Base-by-base conservation (phyloP, 2,888 invertebrate genomes). In the Colletes collaris region DNA sequence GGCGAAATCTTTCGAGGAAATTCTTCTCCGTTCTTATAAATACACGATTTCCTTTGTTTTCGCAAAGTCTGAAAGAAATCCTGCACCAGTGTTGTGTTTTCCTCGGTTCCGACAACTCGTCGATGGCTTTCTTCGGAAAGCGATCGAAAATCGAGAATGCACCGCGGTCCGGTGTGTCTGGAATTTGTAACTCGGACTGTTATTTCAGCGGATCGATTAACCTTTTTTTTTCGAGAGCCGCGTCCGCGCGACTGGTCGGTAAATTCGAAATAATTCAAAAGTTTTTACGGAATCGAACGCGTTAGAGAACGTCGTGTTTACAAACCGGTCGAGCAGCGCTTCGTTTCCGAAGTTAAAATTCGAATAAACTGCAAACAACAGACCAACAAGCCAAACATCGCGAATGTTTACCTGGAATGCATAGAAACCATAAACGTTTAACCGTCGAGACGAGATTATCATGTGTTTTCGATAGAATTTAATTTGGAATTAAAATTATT, bases 351-450 rank as follows among this genome's bases (percentile, higher is more conserved):
- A 79, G 81, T 64, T 53, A 78, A 71, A 76, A 75, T 55, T 65
- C 63, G 77, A 73, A 79, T 76, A 66, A 72, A 74, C 78, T 80
- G 83, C 82, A 86, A 86, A 86, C 81, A 88, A 70, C 79, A 67
- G 71, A 52, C 53, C 82, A 72, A 77, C 83, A 27, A 27, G 27
- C 1, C 2, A 27, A 27, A 44, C 40, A 67, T 72, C 76, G 46
- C 64, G 27, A 75, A 16, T 63, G 53, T 55, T 11, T 76, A 60
- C 58, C 65, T 77, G 75, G 81, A 78, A 84, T 86, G 83, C 71
- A 76, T 59, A 50, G 52, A 58, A 71, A 71, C 73, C 65, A 79
- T 86, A 85, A 89, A 87, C 83, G 86, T 88, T 87, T 85, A 74
- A 56, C 44, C 0, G 13, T 37, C 50, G 55, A 40, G 40, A 8